Percentiles rank a stretch among this genome's conserved stretches.
phyloP scores from a whole-genome alignment of 2,888 invertebrate species.

The Allophyes oxyacanthae region DNA sequence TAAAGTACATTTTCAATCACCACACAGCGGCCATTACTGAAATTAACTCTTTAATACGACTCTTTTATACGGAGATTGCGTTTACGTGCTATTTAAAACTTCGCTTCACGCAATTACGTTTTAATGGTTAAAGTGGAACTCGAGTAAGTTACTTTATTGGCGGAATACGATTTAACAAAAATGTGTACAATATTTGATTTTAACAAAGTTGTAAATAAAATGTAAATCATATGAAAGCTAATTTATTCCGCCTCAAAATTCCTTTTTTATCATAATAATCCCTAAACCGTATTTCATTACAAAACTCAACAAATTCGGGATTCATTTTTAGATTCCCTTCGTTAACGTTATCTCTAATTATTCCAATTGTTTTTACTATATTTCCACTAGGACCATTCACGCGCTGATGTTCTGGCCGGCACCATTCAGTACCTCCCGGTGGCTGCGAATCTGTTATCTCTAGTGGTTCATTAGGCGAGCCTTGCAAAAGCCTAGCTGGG shows the following conservation, averaged over 20 bases:
- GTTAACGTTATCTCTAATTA: conserved; percentile 24
- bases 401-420: conserved; percentile 25
- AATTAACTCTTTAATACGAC: conserved; percentile 42
- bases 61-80: conserved; percentile 17
- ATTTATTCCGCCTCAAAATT: too few relatives aligned
- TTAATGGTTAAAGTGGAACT: conserved; percentile 12
- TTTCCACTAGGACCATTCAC: conserved; percentile 33
- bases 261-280: not conserved
- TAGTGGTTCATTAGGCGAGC: conserved; percentile 72
- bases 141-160: not conserved
- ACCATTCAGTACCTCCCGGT: conserved; percentile 36
- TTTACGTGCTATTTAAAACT: conserved; percentile 28
- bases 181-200: not conserved
- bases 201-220: too few relatives aligned
- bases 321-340: conserved; percentile 12
- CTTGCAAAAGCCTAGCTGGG: conserved; percentile 61
- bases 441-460: conserved; percentile 69
- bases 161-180: not conserved
- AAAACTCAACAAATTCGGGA: not conserved
- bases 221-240: too few relatives aligned
- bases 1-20: conserved; percentile 27
- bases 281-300: conserved; percentile 4
- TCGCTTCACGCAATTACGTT: conserved; percentile 8
- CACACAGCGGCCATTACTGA: conserved; percentile 19
- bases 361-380: conserved; percentile 18